Percentiles rank a stretch among this genome's conserved stretches.
Conservation (phyloP, 2,888 invertebrate genomes). For the Iphiclides podalirius region DNA sequence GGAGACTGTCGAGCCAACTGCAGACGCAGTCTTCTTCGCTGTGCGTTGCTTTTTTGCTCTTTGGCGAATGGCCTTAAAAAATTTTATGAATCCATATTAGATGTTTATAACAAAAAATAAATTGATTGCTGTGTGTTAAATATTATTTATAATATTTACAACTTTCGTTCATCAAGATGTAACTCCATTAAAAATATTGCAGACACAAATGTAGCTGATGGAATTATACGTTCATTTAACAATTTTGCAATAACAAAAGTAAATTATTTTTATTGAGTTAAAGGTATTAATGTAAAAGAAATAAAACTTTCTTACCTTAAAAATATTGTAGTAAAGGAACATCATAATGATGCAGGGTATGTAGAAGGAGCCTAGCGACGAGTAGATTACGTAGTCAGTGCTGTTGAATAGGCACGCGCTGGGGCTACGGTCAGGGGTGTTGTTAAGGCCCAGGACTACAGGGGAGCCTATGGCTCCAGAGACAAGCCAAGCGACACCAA, state of each 20-base stretch:
- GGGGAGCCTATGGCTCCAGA: conserved; percentile 95
- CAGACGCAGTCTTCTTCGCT: conserved; percentile 82
- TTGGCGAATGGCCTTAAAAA: conserved; percentile 86
- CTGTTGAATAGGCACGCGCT: conserved; percentile 98
- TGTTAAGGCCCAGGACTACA: conserved; percentile 97
- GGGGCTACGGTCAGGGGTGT: conserved; percentile 90
- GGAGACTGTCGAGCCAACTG: conserved; percentile 82
- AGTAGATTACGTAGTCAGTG: conserved; percentile 98
- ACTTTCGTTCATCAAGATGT: no score
- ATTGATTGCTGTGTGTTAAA: no score
- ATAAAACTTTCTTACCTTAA: conserved; percentile 93
- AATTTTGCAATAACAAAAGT: no score
- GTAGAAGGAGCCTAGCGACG: conserved; percentile 98
- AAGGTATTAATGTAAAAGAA: no score
- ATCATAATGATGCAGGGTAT: conserved; percentile 99
- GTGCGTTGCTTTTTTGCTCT: conserved; percentile 90
- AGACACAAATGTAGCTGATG: no score
- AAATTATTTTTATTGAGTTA: no score
- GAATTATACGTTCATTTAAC: no score
- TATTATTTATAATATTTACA: no score
- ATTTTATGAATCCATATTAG: no score
- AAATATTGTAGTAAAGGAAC: conserved; percentile 97
- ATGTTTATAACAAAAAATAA: no score
- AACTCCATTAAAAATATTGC: no score
- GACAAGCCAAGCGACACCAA: conserved; percentile 97